Evolutionary conservation across 2,113 vertebrate species (phyloP).

Genomic region (Megatriorchis doriae): DNA sequence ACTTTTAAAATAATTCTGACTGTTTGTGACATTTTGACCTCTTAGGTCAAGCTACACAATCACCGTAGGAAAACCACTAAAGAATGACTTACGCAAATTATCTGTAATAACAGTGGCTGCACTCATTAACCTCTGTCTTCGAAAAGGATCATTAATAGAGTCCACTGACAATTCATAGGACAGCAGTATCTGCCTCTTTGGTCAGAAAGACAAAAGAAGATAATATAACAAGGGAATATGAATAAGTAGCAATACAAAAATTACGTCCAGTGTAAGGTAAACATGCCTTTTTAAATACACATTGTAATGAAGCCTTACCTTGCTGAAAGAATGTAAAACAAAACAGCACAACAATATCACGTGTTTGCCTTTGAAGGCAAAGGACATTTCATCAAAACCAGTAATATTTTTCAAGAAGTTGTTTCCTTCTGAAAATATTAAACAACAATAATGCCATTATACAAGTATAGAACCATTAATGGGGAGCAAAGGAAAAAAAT

Average conservation of each 20-base stretch:
- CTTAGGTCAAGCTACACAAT: not conserved
- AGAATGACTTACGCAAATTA: conserved; percentile 12
- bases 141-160: not conserved
- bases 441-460: not conserved
- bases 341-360: not conserved
- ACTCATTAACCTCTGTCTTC: conserved; percentile 60
- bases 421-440: not conserved
- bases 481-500: not conserved
- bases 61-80: not conserved
- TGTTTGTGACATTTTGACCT: not conserved
- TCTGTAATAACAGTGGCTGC: conserved; percentile 58
- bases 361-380: not conserved
- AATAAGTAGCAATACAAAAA: not conserved
- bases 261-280: not conserved
- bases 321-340: not conserved
- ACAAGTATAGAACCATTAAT: not conserved
- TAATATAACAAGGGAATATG: not conserved
- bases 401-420: not conserved
- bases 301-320: not conserved
- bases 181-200: conserved; percentile 49
- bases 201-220: not conserved
- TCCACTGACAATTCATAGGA: conserved; percentile 55
- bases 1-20: not conserved
- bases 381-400: not conserved
- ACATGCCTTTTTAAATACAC: not conserved